These are phyloP conservation scores for Ophion ventricosus DNA, from an alignment of 2,888 invertebrate species.

Conservation along the genomic window DNA sequence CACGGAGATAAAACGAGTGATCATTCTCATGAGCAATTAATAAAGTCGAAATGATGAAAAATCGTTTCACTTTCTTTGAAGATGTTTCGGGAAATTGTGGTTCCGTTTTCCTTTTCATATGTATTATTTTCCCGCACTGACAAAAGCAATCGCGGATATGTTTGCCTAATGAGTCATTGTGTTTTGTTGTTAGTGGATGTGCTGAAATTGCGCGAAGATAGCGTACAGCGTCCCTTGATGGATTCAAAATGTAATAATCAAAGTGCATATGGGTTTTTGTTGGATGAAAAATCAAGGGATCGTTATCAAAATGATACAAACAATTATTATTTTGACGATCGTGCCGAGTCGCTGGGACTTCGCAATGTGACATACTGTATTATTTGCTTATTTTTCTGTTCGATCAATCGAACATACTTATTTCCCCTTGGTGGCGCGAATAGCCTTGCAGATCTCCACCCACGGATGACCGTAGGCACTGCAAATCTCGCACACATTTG, in stretches of 20 bases:
- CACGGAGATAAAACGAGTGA: background rate
- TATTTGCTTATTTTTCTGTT: background rate
- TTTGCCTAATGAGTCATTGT: background rate
- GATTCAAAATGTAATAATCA: slow-evolving; percentile 1
- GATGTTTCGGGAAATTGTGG: too few species aligned
- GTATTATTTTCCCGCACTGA: too few species aligned
- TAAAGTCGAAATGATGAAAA: slow-evolving; percentile 1
- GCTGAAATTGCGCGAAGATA: background rate
- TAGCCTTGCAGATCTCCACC: slow-evolving; percentile 85
- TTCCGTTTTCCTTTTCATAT: too few species aligned
- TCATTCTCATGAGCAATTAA: slow-evolving; percentile 7
- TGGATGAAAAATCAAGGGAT: background rate
- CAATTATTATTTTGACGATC: background rate
- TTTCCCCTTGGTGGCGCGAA: slow-evolving; percentile 81
- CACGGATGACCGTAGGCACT: slow-evolving; percentile 85
- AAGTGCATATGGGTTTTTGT: background rate
- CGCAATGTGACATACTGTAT: too few species aligned
- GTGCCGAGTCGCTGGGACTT: background rate
- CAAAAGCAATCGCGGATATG: background rate
- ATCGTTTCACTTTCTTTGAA: background rate
- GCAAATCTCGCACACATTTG: slow-evolving; percentile 83
- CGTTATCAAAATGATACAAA: background rate
- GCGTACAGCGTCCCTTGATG: background rate
- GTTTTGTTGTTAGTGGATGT: background rate
- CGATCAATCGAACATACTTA: background rate